Evolutionary conservation across 2,888 invertebrate species (phyloP), one percentile per base, ranked within the genome.

Genomic region (Julus scanicus): DNA sequence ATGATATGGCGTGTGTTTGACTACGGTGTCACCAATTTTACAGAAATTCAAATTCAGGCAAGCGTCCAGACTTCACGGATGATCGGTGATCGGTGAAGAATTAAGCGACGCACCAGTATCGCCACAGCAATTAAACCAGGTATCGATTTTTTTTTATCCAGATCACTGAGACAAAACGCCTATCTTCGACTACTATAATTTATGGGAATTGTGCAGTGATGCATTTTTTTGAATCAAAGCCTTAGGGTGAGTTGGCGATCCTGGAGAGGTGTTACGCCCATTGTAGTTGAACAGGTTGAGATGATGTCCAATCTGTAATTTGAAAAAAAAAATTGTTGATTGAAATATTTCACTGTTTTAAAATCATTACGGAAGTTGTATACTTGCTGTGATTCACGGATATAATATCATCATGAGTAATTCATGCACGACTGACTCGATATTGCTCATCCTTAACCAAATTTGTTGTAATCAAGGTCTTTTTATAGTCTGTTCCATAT

Each of bases 61-160:
- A 63, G 63, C 63, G 63, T 63, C 63, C 63, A 63, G 63, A 63
- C 63, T 9, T 15, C 63, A 20, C 63, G 63, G 63, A 63, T 20
- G n/a, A 63, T 20, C 63, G 20, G 9, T 9, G 63, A 63, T 63
- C 20, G 63, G 63, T 63, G 63, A 5, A 20, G 20, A 63, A 63
- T 63, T 63, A 63, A 63, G 63, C 63, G 63, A 20, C n/a, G 20
- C 63, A 63, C 63, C n/a, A 20, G 63, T 63, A 63, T 63, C 63
- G 63, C 20, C 20, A 20, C 13, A 29, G 1, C 20, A 63, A 63
- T 63, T 63, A 63, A 15, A 1, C 57, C 57, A 15, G 15, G 57
- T 17, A 15, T 57, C 17, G 48, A 48, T 57, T 57, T 13, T 63
- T 63, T 63, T 20, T 63, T 29, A 29, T 20, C 5, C 20, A n/a